Evolutionary conservation across 2,113 vertebrate species (phyloP).

Genomic region (Archocentrus centrarchus): DNA sequence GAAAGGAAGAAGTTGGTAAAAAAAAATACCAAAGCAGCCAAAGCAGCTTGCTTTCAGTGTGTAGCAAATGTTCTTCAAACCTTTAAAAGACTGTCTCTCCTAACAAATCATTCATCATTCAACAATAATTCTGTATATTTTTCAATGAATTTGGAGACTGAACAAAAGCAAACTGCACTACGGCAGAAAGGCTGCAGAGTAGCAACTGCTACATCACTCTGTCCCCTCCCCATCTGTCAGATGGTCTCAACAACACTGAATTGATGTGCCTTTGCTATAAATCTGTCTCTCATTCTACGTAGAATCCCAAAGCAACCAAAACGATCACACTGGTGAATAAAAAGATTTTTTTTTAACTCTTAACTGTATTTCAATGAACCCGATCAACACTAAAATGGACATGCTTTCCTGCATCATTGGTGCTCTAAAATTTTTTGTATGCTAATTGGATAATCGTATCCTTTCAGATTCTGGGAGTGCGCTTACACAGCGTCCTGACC

Average conservation of each 20-base stretch:
- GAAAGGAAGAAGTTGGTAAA: not conserved
- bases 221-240: slow-evolving; percentile 4
- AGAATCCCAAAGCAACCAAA: not conserved
- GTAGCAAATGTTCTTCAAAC: not conserved
- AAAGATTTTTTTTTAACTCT: not conserved
- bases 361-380: not conserved
- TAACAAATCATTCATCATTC: not conserved
- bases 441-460: not conserved
- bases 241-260: slow-evolving; percentile 28
- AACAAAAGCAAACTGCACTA: not conserved
- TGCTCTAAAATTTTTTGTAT: not conserved
- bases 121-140: not conserved
- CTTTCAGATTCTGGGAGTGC: not conserved
- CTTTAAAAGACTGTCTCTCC: not conserved
- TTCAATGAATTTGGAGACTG: not conserved
- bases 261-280: slow-evolving; percentile 10
- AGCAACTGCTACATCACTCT: slow-evolving; percentile 2
- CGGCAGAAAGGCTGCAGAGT: not conserved
- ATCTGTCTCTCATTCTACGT: not conserved
- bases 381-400: not conserved
- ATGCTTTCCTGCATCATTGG: not conserved
- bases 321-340: not conserved
- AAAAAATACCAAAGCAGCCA: slow-evolving; percentile 23
- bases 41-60: not conserved
- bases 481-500: not conserved